Percentiles rank a stretch among this genome's conserved stretches.
Conservation (phyloP, 2,888 invertebrate species). For the Cylloceria caligata region DNA sequence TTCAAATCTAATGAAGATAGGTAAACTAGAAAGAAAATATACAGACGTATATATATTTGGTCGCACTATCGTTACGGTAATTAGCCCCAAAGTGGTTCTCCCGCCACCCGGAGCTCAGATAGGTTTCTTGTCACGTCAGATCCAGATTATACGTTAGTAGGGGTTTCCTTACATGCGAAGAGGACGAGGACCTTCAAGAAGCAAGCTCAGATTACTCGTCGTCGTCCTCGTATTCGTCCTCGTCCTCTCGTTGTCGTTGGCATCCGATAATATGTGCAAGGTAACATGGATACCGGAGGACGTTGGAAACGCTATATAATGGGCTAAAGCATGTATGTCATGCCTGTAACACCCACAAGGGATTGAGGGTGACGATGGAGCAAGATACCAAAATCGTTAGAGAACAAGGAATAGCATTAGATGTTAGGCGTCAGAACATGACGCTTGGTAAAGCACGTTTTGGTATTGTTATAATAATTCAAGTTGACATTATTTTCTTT, state of each 20-base stretch:
- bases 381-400: not conserved
- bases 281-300: slow-evolving; percentile 40
- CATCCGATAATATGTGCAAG: slow-evolving; percentile 51
- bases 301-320: slow-evolving; percentile 56
- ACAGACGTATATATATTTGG: slow-evolving; percentile 4
- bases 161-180: slow-evolving; percentile 53
- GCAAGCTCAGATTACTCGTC: slow-evolving; percentile 59
- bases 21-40: not conserved
- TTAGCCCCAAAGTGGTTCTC: slow-evolving; percentile 69
- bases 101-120: slow-evolving; percentile 44
- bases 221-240: slow-evolving; percentile 59
- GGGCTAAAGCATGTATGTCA: slow-evolving; percentile 55
- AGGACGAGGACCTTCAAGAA: slow-evolving; percentile 62
- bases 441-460: not conserved
- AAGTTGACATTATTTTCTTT: not conserved
- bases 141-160: slow-evolving; percentile 72
- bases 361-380: slow-evolving; percentile 55
- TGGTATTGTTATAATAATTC: not conserved
- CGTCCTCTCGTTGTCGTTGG: slow-evolving; percentile 33
- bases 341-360: slow-evolving; percentile 35
- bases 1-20: not conserved
- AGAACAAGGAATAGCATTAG: slow-evolving; percentile 1
- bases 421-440: slow-evolving; percentile 2
- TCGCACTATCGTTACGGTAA: slow-evolving; percentile 65
- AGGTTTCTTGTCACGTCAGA: slow-evolving; percentile 74